Evolutionary conservation across 1,140 invertebrate species (phyloP).

Genomic region (Zaprionus gabonicus): DNA sequence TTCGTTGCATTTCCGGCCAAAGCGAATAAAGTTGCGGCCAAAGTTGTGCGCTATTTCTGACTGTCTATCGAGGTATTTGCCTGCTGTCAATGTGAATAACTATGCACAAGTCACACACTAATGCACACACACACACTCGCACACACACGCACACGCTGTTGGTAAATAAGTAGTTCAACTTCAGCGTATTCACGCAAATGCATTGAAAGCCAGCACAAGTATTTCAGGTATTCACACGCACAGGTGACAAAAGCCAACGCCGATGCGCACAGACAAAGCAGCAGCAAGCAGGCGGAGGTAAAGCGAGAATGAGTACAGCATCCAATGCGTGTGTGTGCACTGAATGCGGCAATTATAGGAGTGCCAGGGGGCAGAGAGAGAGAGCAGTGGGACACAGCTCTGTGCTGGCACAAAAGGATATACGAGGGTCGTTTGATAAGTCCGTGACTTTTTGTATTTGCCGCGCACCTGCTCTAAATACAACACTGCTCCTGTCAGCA

Average conservation of each 20-base stretch:
- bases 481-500: too few species aligned
- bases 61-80: conserved; percentile 22
- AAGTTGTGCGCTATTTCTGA: not conserved
- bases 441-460: too few species aligned
- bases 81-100: conserved; percentile 31
- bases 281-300: conserved; percentile 2
- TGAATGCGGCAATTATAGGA: conserved; percentile 63
- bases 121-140: not conserved
- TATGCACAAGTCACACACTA: conserved; percentile 24
- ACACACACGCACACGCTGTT: conserved; percentile 20
- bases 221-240: conserved; percentile 67
- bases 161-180: conserved; percentile 67
- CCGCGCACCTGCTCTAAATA: too few species aligned
- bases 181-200: conserved; percentile 51
- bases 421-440: too few species aligned
- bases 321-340: conserved; percentile 55
- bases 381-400: too few species aligned
- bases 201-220: conserved; percentile 51
- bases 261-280: conserved; percentile 43
- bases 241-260: conserved; percentile 64
- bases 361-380: conserved; percentile 1
- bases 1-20: not conserved
- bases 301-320: conserved; percentile 8
- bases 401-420: conserved; percentile 17
- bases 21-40: not conserved